phyloP scores from a whole-genome alignment of 2,113 vertebrate genomes.

The Platanista minor region DNA sequence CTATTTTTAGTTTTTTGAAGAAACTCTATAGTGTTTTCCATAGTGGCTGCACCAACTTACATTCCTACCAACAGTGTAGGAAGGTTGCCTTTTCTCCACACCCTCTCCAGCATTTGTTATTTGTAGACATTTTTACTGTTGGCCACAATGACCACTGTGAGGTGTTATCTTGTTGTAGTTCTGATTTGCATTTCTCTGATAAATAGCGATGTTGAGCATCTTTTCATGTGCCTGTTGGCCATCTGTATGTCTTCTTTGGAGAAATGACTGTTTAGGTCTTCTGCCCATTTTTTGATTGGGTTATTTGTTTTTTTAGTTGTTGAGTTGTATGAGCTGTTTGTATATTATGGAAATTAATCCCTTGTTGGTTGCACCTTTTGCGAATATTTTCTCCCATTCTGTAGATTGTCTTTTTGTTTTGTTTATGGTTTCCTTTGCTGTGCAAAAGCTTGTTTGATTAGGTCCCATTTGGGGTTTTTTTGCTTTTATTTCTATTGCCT shows the following conservation, averaged over 20 bases:
- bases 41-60: too few species aligned
- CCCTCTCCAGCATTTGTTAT: not conserved
- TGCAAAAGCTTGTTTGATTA: not conserved
- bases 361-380: not conserved
- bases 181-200: not conserved
- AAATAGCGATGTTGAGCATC: not conserved
- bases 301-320: not conserved
- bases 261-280: not conserved
- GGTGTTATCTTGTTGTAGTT: too few species aligned
- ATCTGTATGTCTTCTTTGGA: not conserved
- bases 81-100: not conserved
- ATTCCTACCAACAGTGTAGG: not conserved
- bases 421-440: not conserved
- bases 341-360: not conserved
- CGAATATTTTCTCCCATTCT: not conserved
- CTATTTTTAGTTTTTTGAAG: not conserved
- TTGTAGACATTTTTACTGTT: not conserved
- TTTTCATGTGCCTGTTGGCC: not conserved
- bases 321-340: not conserved
- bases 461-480: too few species aligned
- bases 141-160: too few species aligned
- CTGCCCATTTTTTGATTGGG: not conserved
- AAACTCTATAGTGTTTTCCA: not conserved
- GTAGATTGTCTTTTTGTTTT: not conserved
- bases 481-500: not conserved